Conservation (phyloP, 37 sponge, comb jelly and placozoan genomes). For the Petrosia ficiformis region DNA sequence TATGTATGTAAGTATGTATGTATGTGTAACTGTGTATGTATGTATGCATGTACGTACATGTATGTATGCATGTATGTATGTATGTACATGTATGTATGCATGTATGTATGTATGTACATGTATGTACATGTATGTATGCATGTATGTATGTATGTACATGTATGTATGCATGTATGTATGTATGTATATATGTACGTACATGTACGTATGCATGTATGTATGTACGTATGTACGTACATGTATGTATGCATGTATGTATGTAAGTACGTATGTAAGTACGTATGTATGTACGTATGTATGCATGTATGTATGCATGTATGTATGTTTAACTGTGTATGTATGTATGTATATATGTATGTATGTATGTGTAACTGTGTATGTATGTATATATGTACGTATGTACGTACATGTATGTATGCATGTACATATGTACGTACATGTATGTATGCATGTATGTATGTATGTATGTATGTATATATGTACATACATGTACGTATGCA, state of each 20-base stretch:
- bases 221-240: neutral
- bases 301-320: too few relatives aligned
- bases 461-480: neutral
- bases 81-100: constrained; percentile 21
- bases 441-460: too few relatives aligned
- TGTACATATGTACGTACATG: too few relatives aligned
- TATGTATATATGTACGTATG: neutral
- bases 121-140: too few relatives aligned
- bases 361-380: too few relatives aligned
- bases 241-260: neutral
- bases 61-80: neutral
- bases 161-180: too few relatives aligned
- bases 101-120: constrained; percentile 26
- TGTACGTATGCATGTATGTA: too few relatives aligned
- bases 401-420: neutral
- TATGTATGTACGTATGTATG: too few relatives aligned
- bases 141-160: too few relatives aligned
- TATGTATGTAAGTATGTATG: neutral
- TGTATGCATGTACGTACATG: neutral
- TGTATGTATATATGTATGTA: too few relatives aligned
- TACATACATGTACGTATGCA: neutral
- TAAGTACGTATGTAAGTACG: constrained; percentile 11
- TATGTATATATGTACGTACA: too few relatives aligned
- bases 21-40: neutral
- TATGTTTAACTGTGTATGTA: too few relatives aligned